phyloP scores from a whole-genome alignment of 2,797 vertebrate species.

The Arctocebus calabarensis region DNA sequence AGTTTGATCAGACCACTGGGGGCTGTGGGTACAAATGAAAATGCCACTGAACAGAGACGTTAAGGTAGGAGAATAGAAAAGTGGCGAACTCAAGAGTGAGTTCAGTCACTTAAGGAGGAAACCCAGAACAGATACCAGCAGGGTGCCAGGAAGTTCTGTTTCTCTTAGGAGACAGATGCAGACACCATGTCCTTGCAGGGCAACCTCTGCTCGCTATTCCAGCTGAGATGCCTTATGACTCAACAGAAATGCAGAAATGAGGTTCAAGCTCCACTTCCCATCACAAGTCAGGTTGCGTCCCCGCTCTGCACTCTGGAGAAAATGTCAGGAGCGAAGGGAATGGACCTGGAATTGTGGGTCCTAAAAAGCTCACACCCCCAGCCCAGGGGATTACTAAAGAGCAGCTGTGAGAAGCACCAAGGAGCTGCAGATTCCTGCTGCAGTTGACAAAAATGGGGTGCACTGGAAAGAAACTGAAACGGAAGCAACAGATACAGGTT shows the following conservation, averaged over 20 bases:
- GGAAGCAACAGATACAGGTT: background rate
- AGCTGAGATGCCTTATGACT: background rate
- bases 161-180: background rate
- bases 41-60: background rate
- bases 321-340: background rate
- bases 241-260: background rate
- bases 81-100: background rate
- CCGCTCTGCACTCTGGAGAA: background rate
- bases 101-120: background rate
- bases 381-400: background rate
- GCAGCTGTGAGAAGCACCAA: background rate
- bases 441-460: background rate
- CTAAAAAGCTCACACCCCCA: background rate
- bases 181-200: accelerated
- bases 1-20: background rate
- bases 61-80: background rate
- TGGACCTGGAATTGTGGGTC: background rate
- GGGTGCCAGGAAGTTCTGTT: background rate
- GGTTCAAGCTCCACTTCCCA: too few relatives aligned
- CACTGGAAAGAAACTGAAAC: too few relatives aligned
- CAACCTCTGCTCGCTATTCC: background rate
- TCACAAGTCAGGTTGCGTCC: background rate
- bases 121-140: too few relatives aligned
- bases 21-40: background rate
- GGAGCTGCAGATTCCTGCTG: background rate